phyloP scores from a whole-genome alignment of 2,113 vertebrate genomes.

The Nansenia antarctica region DNA sequence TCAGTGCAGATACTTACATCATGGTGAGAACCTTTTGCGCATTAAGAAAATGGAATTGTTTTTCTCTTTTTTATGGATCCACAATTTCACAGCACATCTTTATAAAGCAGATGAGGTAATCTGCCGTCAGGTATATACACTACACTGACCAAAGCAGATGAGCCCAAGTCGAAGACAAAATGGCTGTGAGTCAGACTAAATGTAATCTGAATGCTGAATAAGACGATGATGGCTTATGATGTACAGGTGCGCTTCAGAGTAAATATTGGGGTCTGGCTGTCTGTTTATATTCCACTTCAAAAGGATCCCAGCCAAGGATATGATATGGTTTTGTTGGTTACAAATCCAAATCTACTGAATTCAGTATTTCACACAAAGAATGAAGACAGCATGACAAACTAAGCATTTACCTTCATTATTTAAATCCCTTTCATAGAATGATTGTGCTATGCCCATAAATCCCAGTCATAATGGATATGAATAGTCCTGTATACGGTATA shows the following conservation, averaged over 20 bases:
- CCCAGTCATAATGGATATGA: neutral
- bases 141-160: neutral
- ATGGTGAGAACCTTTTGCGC: neutral
- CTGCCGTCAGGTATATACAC: neutral
- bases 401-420: neutral
- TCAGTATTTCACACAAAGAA: neutral
- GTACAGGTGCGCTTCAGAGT: too few species aligned
- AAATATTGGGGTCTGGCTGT: too few species aligned
- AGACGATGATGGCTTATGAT: neutral
- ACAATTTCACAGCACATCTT: conserved; percentile 6
- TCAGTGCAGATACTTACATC: neutral
- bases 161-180: neutral
- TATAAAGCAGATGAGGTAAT: neutral
- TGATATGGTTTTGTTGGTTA: neutral
- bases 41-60: neutral
- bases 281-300: neutral
- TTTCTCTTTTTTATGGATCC: neutral
- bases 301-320: neutral
- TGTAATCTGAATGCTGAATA: conserved; percentile 6
- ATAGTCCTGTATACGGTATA: neutral
- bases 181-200: neutral
- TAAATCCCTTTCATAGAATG: neutral
- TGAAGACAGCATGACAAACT: neutral
- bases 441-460: neutral
- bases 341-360: neutral